phyloP scores from a whole-genome alignment of 2,888 invertebrate genomes.

The Helleia helle region DNA sequence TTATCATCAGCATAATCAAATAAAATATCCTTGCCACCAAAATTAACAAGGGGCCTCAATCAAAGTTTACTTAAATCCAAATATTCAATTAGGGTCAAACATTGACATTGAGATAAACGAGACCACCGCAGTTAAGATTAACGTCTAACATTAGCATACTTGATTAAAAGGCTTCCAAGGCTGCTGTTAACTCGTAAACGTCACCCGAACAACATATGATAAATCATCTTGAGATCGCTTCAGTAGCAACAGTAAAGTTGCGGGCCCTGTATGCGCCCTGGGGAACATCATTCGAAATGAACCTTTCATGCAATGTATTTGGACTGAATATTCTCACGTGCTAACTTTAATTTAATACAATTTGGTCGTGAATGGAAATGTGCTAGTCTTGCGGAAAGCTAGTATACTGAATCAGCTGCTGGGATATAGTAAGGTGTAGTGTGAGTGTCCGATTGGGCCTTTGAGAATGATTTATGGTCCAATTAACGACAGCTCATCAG shows the following conservation, averaged over 20 bases:
- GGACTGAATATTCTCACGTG: slow-evolving; percentile 23
- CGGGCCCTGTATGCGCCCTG: slow-evolving; percentile 32
- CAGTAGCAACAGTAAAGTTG: slow-evolving; percentile 48
- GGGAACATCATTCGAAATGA: slow-evolving; percentile 20
- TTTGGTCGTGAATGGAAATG: slow-evolving; percentile 28
- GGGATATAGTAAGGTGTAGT: slow-evolving; percentile 39
- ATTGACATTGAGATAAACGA: slow-evolving; percentile 57
- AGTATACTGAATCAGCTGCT: slow-evolving; percentile 60
- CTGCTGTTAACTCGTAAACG: slow-evolving; percentile 68
- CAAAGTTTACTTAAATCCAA: slow-evolving; percentile 52
- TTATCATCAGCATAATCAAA: too few relatives aligned
- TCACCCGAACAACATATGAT: slow-evolving; percentile 66
- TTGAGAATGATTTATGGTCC: slow-evolving; percentile 58
- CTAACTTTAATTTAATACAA: slow-evolving; percentile 23
- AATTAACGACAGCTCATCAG: slow-evolving; percentile 55
- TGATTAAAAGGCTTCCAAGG: slow-evolving; percentile 68
- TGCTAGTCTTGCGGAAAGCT: slow-evolving; percentile 53
- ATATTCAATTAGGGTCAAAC: slow-evolving; percentile 62
- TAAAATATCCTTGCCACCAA: background rate
- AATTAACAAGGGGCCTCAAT: slow-evolving; percentile 34
- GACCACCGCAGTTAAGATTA: slow-evolving; percentile 42
- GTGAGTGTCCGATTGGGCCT: slow-evolving; percentile 26
- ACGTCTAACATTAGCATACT: slow-evolving; percentile 70
- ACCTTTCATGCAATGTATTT: slow-evolving; percentile 19
- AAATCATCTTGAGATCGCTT: slow-evolving; percentile 71